These are phyloP conservation scores for Gallinago paraguaiae DNA, from an alignment of 2,113 vertebrate species.

Conservation along the genomic window DNA sequence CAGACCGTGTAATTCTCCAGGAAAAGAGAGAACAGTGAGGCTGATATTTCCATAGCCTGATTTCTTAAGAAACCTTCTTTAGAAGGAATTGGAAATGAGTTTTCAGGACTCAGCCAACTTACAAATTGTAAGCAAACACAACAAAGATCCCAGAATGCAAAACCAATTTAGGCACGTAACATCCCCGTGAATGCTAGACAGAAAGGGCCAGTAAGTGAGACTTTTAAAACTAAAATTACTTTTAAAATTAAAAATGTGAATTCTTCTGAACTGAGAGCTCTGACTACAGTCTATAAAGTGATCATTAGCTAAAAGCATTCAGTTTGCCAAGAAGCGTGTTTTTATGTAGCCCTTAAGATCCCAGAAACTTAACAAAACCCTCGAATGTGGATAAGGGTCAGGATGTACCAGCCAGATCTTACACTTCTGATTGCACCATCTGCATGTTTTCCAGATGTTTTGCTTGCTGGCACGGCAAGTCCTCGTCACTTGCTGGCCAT, in stretches of 20 bases:
- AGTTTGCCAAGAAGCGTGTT: not conserved
- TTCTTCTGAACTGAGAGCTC: not conserved
- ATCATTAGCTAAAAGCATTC: not conserved
- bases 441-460: not conserved
- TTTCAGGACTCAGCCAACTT: not conserved
- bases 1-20: slow-evolving; percentile 2
- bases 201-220: not conserved
- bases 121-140: not conserved
- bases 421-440: not conserved
- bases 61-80: not conserved
- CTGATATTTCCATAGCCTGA: slow-evolving; percentile 25
- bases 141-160: not conserved
- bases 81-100: not conserved
- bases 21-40: slow-evolving; percentile 12
- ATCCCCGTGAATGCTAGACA: not conserved
- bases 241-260: not conserved
- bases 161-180: not conserved
- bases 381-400: not conserved
- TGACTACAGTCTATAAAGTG: not conserved
- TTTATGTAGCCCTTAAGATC: not conserved
- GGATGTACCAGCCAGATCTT: not conserved
- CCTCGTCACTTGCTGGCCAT: not conserved
- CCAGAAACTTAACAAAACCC: not conserved
- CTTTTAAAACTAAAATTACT: not conserved
- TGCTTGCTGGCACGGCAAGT: not conserved